Base-by-base conservation (phyloP, 2,888 invertebrate species). In the Pollenia amentaria region DNA sequence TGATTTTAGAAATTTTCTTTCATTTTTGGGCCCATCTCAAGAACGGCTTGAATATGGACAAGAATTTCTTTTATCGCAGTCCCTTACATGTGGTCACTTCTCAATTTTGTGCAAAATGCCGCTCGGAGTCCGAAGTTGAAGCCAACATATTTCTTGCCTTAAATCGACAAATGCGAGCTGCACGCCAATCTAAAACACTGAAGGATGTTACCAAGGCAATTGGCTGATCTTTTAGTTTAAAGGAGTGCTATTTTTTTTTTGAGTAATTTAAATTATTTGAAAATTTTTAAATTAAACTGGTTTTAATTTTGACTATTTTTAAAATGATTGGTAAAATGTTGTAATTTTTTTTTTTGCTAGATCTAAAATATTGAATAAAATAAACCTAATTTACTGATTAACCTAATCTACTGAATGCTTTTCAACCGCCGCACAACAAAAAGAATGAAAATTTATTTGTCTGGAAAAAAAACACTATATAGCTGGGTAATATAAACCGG, bases 11-110 rank as follows among this genome's bases (percentile, higher is more conserved):
- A 92, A 92, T 95, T 18, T 92, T 94, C n/a, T 92, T 96, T 40
- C 96, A 96, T 91, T 94, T 94, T n/a, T 94, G 95, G 93, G 95
- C 96, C 9, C 96, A 96, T 90, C 95, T 95, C 88, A 96, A 95
- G 90, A 96, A 96, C 90, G 95, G 95, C 89, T 92, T 92, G 64
- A 92, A 96, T 48, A 94, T 94, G 89, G 94, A 95, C 88, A 92
- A 94, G 12, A 94, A 94, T 72, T 91, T 95, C 51, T 96, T 95
- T 89, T 96, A 95, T 89, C 95, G 95, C 62, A 96, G 96, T 89
- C 96, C 96, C 0, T 94, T 96, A 87, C 96, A 96, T 91, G 93
- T 95, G 2, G 93, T 96, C 9, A 95, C 95, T 0, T 95, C 96
- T 21, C 95, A 95, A 87, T 96, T 96, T 91, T 97, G 96, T 91